Evolutionary conservation across 2,113 vertebrate species (phyloP), one percentile per base, ranked within the genome.

Genomic region (Phalacrocorax aristotelis): DNA sequence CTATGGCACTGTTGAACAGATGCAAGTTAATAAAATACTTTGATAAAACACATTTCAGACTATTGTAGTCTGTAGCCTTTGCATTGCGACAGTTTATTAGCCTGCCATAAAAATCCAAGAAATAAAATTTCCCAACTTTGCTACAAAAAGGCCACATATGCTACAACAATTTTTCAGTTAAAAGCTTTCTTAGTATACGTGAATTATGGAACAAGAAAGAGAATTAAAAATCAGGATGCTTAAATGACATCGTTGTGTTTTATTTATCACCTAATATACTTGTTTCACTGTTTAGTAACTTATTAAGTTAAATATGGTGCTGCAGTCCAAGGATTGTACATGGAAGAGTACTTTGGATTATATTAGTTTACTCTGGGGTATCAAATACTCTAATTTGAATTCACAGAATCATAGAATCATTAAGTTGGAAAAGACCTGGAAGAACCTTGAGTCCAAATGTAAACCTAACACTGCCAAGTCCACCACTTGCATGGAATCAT

Each of bases 21-120:
- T 76, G 49, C 13, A 88, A 61, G 29, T 74, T 81, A 86, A 91
- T 84, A 93, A 97, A 96, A 93, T 69, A 69, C 13, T 76, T n/a
- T n/a, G 36, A 93, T 15, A 58, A 90, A 87, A 79, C 29, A 12
- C 11, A 87, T 84, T 69, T 54, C 52, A 80, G 72, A 76, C 8
- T 84, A 57, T 20, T 81, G 19, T 48, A 62, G 15, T 80, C n/a
- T 58, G 20, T 58, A 90, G 69, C 55, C 22, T 83, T 87, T 83
- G 34, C 32, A 66, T 79, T 71, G 32, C 1, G 4, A 9, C 8
- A 58, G 30, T 93, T 95, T 95, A 95, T 95, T 61, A 89, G 26
- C 21, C 32, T 38, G 11, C 26, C 51, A 81, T 89, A 90, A 97
- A 93, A 69, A 66, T 38, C 19, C n/a, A 77, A 70, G 46, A 81